These are phyloP conservation scores for Temnothorax rugatulus DNA, from an alignment of 2,888 invertebrate genomes.

Conservation along the genomic window DNA sequence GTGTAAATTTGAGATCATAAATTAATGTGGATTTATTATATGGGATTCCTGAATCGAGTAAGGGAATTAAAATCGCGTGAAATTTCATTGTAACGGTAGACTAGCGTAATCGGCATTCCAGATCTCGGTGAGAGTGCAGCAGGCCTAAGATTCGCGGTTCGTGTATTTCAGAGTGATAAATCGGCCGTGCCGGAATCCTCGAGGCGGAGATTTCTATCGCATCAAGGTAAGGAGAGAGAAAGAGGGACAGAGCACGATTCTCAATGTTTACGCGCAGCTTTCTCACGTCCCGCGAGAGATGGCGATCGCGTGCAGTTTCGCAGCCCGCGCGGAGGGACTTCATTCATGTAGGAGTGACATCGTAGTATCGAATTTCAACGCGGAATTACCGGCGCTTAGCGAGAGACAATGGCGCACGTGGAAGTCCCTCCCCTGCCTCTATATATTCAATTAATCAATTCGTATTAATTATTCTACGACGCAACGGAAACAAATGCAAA, in stretches of 20 bases:
- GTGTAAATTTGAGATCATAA: neutral
- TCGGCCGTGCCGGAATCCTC: conserved; percentile 38
- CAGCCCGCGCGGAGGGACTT: conserved; percentile 45
- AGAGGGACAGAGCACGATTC: neutral
- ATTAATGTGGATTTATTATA: neutral
- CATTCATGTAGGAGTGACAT: conserved; percentile 72
- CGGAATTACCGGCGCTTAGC: conserved; percentile 22
- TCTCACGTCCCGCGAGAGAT: conserved; percentile 67
- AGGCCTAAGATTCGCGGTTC: conserved; percentile 5
- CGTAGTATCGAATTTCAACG: conserved; percentile 74
- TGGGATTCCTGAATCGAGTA: neutral
- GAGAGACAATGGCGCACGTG: neutral
- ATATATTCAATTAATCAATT: neutral
- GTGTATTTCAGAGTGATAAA: conserved; percentile 63
- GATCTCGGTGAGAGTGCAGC: neutral
- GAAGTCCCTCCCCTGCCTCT: neutral
- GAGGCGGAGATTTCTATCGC: conserved; percentile 77
- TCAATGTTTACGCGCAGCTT: conserved; percentile 33
- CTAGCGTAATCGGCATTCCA: neutral
- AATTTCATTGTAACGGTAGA: neutral
- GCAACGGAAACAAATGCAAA: neutral
- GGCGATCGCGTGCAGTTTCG: conserved; percentile 64
- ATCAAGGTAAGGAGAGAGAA: conserved; percentile 79
- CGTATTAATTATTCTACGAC: neutral
- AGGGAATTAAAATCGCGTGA: neutral